A percentile compares a stretch with the other conserved stretches of the same genome.
phyloP scores from a whole-genome alignment of 2,797 vertebrate genomes.

The Gobio occitaniae region DNA sequence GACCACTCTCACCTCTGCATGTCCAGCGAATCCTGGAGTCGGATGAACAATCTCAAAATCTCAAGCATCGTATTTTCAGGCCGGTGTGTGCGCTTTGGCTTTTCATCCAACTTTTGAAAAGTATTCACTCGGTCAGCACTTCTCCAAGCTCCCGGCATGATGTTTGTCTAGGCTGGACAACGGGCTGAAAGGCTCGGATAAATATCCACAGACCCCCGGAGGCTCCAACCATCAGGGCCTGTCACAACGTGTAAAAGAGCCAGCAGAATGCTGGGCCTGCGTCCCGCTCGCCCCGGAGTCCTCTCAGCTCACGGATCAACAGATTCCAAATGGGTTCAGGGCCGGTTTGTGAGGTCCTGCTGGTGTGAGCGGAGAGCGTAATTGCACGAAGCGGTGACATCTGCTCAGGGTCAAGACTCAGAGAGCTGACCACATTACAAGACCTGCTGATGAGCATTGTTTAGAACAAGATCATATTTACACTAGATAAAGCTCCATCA shows the following conservation, averaged over 20 bases:
- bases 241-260: conserved; percentile 82
- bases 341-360: neutral
- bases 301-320: conserved; percentile 58
- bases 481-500: neutral
- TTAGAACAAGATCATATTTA: neutral
- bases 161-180: conserved; percentile 83
- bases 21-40: neutral
- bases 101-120: conserved; percentile 76
- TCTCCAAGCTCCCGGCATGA: conserved; percentile 76
- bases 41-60: neutral
- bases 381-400: neutral
- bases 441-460: neutral
- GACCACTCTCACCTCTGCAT: conserved; percentile 8
- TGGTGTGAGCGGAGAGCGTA: conserved; percentile 7
- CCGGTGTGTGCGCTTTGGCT: conserved; percentile 36
- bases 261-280: conserved; percentile 67
- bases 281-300: conserved; percentile 30
- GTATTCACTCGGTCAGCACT: conserved; percentile 81
- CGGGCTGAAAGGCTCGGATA: conserved; percentile 81
- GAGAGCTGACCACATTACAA: neutral
- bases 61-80: conserved; percentile 10
- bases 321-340: conserved; percentile 12
- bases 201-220: conserved; percentile 71
- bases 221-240: conserved; percentile 79
- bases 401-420: neutral